Conservation (phyloP, 2,888 invertebrate genomes). For the Eupithecia vulgata region DNA sequence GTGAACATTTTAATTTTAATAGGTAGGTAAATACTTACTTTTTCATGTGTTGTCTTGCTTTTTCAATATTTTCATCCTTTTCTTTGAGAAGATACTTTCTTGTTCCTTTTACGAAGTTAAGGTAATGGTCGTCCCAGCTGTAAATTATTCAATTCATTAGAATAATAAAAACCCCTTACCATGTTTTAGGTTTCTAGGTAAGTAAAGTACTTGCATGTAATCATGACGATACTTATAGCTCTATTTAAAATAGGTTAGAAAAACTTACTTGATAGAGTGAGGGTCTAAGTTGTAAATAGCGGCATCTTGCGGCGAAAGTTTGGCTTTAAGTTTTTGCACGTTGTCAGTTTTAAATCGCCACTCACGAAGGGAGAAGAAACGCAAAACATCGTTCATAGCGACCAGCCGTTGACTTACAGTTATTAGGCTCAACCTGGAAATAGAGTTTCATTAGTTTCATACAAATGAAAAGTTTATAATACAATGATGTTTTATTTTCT, state of each 20-base stretch:
- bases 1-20: too few species aligned
- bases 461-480: neutral
- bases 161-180: neutral
- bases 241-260: neutral
- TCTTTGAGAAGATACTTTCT: constrained; percentile 88
- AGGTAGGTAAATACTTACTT: constrained; percentile 56
- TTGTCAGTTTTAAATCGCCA: constrained; percentile 86
- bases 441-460: constrained; percentile 10
- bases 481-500: neutral
- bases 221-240: neutral
- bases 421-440: constrained; percentile 83
- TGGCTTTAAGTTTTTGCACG: constrained; percentile 71
- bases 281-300: constrained; percentile 72
- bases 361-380: constrained; percentile 88
- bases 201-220: neutral
- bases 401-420: constrained; percentile 85
- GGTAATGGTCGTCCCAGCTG: constrained; percentile 86
- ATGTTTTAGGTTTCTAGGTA: neutral
- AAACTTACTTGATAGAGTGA: constrained; percentile 63
- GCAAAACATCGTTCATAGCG: constrained; percentile 84
- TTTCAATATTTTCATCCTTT: constrained; percentile 82
- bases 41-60: constrained; percentile 80
- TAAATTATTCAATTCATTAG: constrained; percentile 23
- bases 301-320: constrained; percentile 73
- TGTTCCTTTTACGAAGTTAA: constrained; percentile 87